Base-by-base conservation (phyloP, 1,140 invertebrate species). In the Teleopsis dalmanni region DNA sequence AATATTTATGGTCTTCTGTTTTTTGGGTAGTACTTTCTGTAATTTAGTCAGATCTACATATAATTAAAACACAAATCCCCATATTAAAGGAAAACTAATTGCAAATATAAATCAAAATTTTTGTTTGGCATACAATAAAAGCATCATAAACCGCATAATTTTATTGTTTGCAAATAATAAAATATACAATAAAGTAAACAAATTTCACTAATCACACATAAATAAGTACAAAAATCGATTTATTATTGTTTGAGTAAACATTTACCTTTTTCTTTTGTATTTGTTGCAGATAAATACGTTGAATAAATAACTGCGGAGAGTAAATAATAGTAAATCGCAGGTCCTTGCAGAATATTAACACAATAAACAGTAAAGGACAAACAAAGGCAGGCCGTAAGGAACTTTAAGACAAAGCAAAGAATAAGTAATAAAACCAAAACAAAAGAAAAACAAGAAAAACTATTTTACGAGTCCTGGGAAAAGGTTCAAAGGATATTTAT, bases 311-410 rank as follows among this genome's bases (percentile, higher is more conserved):
- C n/a, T n/a, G 41, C 26, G 31, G 31, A 43, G 23, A 27, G 21
- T 19, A 25, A 25, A 43, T 43, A 43, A 43, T 27, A 43, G 31
- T 43, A 31, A 43, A 43, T 43, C 41, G 27, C 26, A 43, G 16
- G n/a, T 43, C 41, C 41, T 43, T 31, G 18, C 25, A 43, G 41
- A 27, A 43, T 43, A 27, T 19, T 43, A 43, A 29, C 16, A 43
- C 41, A 27, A 19, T 43, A 43, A 31, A 29, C 26, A 1, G 14
- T 7, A 11, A 21, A 19, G 26, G 31, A 14, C 41, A 4, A 43
- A 27, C 2, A 7, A 27, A 19, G 16, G 5, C 41, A 19, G n/a
- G 19, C 22, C 11, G 26, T 31, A 19, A 11, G 21, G 31, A 16
- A 29, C 23, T 13, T 34, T 18, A 23, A 10, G 11, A 18, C 9